Evolutionary conservation across 2,797 vertebrate species (phyloP).

Genomic region (Protosalanx chinensis): DNA sequence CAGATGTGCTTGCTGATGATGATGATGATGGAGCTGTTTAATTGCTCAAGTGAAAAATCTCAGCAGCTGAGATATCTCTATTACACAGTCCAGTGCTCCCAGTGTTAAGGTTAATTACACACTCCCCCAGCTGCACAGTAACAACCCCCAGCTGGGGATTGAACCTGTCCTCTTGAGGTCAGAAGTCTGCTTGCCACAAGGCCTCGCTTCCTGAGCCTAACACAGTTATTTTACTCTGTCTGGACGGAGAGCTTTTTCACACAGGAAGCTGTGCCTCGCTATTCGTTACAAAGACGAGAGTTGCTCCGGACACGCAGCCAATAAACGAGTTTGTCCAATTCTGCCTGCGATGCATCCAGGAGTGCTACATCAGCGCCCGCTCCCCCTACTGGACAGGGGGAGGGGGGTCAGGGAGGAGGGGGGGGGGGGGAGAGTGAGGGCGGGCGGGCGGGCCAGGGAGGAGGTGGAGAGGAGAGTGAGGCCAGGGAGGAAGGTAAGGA

Average conservation of each 20-base stretch:
- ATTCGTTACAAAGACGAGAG: conserved; percentile 64
- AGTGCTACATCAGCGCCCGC: conserved; percentile 70
- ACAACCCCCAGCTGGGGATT: conserved; percentile 54
- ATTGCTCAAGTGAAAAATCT: conserved; percentile 55
- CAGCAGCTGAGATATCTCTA: conserved; percentile 45
- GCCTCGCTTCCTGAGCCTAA: conserved; percentile 50
- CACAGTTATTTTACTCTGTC: conserved; percentile 49
- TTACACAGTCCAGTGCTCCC: conserved; percentile 62
- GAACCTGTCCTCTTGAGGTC: conserved; percentile 57
- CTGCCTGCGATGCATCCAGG: conserved; percentile 69
- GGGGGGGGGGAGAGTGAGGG: conserved; percentile 45
- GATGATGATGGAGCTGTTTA: conserved; percentile 9
- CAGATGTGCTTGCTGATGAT: neutral
- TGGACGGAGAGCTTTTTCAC: conserved; percentile 59
- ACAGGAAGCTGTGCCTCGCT: conserved; percentile 55
- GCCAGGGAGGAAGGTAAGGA: neutral
- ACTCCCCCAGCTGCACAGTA: conserved; percentile 52
- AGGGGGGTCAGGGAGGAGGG: conserved; percentile 43
- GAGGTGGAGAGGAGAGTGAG: too few species aligned
- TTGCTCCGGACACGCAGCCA: conserved; percentile 61
- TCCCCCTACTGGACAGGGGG: conserved; percentile 48
- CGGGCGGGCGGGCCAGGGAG: conserved; percentile 15
- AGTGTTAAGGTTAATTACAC: conserved; percentile 71
- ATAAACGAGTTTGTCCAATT: conserved; percentile 69
- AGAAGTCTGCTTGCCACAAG: conserved; percentile 37